These are phyloP conservation scores for Gnatocerus cornutus DNA, from an alignment of 2,888 invertebrate species.

Conservation along the genomic window DNA sequence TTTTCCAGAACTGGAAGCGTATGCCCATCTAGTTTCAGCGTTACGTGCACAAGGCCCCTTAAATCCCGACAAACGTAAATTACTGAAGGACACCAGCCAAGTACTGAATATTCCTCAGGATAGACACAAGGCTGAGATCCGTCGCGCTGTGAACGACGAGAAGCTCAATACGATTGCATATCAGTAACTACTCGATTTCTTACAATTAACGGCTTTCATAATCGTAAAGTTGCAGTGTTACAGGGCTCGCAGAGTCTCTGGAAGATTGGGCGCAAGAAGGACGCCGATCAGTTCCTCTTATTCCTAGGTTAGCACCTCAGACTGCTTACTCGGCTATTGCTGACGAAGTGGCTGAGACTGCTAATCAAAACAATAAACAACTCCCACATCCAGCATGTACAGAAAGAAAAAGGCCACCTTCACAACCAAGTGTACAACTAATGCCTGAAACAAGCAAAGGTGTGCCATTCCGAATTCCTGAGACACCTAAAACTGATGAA, in stretches of 20 bases:
- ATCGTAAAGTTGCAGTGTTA: slow-evolving; percentile 72
- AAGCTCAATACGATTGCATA: slow-evolving; percentile 91
- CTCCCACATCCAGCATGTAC: slow-evolving; percentile 73
- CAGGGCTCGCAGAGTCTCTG: slow-evolving; percentile 79
- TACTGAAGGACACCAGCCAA: slow-evolving; percentile 87
- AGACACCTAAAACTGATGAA: slow-evolving; percentile 69
- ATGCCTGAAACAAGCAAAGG: slow-evolving; percentile 37
- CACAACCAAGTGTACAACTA: slow-evolving; percentile 19
- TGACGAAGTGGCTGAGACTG: slow-evolving; percentile 82
- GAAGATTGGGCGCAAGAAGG: slow-evolving; percentile 91
- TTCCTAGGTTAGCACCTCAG: slow-evolving; percentile 89
- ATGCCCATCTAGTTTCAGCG: slow-evolving; percentile 91
- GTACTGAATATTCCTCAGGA: slow-evolving; percentile 91
- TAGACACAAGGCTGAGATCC: slow-evolving; percentile 92
- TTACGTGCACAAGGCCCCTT: slow-evolving; percentile 94
- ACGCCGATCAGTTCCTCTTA: slow-evolving; percentile 84
- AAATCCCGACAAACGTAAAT: slow-evolving; percentile 86
- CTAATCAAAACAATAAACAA: slow-evolving; percentile 78
- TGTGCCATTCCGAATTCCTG: slow-evolving; percentile 64
- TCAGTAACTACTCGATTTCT: slow-evolving; percentile 79
- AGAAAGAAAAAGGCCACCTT: slow-evolving; percentile 66
- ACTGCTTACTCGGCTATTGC: slow-evolving; percentile 89
- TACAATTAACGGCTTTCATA: neutral
- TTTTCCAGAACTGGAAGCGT: slow-evolving; percentile 90
- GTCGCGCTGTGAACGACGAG: slow-evolving; percentile 94